Percentiles rank a stretch among this genome's conserved stretches.
Conservation (phyloP, 2,113 vertebrate genomes). For the Choloepus hoffmanni region DNA sequence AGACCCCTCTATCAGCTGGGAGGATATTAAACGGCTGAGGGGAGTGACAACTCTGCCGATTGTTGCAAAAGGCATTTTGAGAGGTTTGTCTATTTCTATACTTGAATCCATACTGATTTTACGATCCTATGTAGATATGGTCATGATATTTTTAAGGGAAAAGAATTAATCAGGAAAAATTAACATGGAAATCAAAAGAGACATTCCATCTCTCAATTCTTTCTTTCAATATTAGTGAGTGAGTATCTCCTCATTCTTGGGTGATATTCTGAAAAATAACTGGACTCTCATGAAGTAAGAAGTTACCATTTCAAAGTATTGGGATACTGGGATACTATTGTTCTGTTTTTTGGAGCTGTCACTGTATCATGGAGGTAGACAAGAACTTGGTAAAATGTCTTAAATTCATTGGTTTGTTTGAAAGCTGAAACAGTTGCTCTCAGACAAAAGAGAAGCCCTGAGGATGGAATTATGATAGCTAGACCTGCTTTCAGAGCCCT, state of each 20-base stretch:
- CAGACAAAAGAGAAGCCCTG: background rate
- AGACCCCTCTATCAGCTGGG: constrained; percentile 92
- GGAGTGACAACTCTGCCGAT: constrained; percentile 92
- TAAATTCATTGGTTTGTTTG: background rate
- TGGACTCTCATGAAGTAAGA: background rate
- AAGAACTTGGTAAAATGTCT: background rate
- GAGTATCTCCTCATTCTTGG: background rate
- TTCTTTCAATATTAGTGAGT: background rate
- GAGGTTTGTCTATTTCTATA: constrained; percentile 85
- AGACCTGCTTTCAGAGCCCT: background rate
- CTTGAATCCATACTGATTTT: background rate
- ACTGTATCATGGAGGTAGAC: background rate
- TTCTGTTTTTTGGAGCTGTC: background rate
- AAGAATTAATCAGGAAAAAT: constrained; percentile 8
- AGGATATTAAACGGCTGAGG: constrained; percentile 94
- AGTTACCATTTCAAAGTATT: background rate
- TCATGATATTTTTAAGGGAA: background rate
- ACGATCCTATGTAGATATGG: background rate
- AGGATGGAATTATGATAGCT: background rate
- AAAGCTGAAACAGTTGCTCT: background rate
- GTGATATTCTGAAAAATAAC: background rate
- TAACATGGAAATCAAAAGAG: background rate
- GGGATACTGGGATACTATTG: background rate
- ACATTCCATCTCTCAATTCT: background rate
- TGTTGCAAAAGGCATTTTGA: constrained; percentile 93